Conservation (phyloP, 2,113 vertebrate species). For the Pogonocichla stellata region DNA sequence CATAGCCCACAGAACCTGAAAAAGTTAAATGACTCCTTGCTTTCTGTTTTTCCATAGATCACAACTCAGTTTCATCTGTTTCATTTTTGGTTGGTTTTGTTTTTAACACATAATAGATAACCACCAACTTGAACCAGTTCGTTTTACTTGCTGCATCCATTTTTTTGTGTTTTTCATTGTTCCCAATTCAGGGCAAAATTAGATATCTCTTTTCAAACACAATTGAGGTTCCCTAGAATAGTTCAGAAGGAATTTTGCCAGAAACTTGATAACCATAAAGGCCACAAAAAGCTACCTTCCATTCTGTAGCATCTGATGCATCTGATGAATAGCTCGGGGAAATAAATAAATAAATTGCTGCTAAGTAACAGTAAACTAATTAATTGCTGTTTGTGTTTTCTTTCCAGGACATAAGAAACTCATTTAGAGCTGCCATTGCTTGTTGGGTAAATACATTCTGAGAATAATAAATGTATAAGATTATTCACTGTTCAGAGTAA, state of each 20-base stretch:
- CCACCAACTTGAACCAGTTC: not conserved
- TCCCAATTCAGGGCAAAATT: not conserved
- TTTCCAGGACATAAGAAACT: not conserved
- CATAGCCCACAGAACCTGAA: not conserved
- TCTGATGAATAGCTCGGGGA: not conserved
- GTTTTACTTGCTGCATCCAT: not conserved
- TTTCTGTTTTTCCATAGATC: not conserved
- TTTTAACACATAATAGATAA: not conserved
- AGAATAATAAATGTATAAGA: constrained; percentile 29
- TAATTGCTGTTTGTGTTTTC: constrained; percentile 28
- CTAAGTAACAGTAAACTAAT: not conserved
- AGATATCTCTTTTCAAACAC: not conserved
- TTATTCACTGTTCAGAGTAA: constrained; percentile 43
- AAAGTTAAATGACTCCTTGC: not conserved
- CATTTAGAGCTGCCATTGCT: constrained; percentile 31
- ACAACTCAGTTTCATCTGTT: not conserved
- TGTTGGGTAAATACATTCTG: constrained; percentile 37
- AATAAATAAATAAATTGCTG: not conserved
- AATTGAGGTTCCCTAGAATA: not conserved
- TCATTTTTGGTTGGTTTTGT: not conserved
- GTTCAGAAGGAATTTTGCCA: not conserved
- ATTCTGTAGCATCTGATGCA: not conserved
- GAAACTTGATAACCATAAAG: not conserved
- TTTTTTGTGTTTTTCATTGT: not conserved
- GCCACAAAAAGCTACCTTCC: not conserved